Evolutionary conservation across 2,797 vertebrate species (phyloP), one percentile per base, ranked within the genome.

Genomic region (Synanceia verrucosa): DNA sequence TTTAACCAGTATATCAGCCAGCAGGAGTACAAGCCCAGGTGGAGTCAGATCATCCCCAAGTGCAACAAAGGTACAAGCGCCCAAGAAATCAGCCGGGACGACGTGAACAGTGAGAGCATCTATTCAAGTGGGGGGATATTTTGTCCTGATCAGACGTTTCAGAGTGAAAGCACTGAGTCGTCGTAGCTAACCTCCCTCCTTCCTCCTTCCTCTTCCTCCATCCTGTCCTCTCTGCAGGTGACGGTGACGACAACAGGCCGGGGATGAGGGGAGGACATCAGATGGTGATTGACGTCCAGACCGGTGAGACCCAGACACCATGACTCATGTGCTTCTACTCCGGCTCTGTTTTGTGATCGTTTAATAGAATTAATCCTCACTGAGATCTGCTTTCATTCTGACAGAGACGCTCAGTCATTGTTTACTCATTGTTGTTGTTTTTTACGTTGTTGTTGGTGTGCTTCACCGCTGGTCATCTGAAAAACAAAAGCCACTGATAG

Each of bases 1-100:
- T 99, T 99, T 93, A 99, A 97, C 92, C 98, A 99, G 87, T 99
- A 99, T 73, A 99, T 99, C 94, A 99, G 98, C 91, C 98, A 99
- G 78, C 98, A 99, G 89, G 98, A 99, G 89, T 99, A 99, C 89
- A 99, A 99, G 85, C 98, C 98, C 53, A 94, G 97, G 66, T 99
- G 98, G 98, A 98, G 96, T 87, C 98, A 99, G 86, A 99, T 99
- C 84, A 98, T 99, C 85, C 98, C 98, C 2, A 99, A 99, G 91
- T 97, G 96, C 84, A 96, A 94, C 93, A 99, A 99, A 97, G 96
- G 97, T 96, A 94, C 93, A 92, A 65, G 71, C 66, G 66, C 70
- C 70, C 88, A 92, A 82, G 90, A 91, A 76, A 71, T 82, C 84
- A 89, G 73, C 85, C 78, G 73, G 55, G 87, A 90, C 44, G 90